Evolutionary conservation across 2,888 invertebrate species (phyloP).

Genomic region (Ophioninae sp.): DNA sequence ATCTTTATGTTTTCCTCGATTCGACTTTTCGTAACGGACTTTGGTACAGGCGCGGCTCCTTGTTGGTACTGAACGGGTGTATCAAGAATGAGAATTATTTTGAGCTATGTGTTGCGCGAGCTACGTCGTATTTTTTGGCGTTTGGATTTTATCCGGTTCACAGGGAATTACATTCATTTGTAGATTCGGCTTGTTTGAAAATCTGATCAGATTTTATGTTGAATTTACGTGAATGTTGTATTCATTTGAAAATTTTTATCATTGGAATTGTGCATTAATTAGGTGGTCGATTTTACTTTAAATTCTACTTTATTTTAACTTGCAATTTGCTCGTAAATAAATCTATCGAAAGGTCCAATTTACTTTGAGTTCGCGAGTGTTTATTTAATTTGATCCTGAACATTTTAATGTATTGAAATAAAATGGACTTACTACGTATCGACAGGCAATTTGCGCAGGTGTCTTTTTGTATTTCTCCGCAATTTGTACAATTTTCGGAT

Average conservation of each 20-base stretch:
- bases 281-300: too few relatives aligned
- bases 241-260: neutral
- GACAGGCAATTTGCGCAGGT: conserved; percentile 86
- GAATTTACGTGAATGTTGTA: neutral
- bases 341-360: neutral
- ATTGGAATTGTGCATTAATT: too few relatives aligned
- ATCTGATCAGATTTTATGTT: neutral
- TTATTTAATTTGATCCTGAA: neutral
- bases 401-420: neutral
- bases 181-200: neutral
- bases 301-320: neutral
- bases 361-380: neutral
- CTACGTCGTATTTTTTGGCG: neutral
- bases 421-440: conserved; percentile 82
- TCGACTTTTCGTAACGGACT: conserved; percentile 84
- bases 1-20: conserved; percentile 86
- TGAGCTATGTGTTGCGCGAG: conserved; percentile 8
- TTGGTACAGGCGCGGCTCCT: conserved; percentile 85
- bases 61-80: conserved; percentile 68
- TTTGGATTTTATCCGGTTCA: neutral
- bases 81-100: conserved; percentile 30
- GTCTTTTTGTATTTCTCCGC: conserved; percentile 86
- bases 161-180: too few relatives aligned
- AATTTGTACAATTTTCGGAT: conserved; percentile 84
- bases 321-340: neutral